phyloP scores from a whole-genome alignment of 2,113 vertebrate species.

The Colinus virginianus region DNA sequence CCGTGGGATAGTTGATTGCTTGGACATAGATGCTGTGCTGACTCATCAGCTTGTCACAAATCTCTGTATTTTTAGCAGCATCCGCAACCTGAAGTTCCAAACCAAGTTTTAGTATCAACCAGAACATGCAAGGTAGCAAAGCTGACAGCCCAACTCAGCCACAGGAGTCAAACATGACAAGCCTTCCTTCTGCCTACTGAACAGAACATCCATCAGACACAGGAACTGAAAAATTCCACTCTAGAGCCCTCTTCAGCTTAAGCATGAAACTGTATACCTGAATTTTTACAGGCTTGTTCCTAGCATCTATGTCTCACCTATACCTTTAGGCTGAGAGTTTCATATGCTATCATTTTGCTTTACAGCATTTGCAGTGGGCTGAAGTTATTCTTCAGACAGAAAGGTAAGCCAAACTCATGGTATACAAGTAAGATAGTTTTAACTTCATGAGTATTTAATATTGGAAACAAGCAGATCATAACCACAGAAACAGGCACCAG shows the following conservation, averaged over 20 bases:
- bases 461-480: rapidly evolving
- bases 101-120: not conserved
- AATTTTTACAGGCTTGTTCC: not conserved
- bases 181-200: not conserved
- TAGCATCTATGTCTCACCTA: not conserved
- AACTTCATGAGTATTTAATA: not conserved
- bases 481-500: rapidly evolving
- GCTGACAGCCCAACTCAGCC: not conserved
- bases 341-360: not conserved
- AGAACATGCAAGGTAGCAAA: not conserved
- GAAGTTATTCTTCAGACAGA: not conserved
- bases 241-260: not conserved
- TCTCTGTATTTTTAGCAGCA: slow-evolving; percentile 92
- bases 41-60: slow-evolving; percentile 94
- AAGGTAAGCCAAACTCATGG: not conserved
- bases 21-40: slow-evolving; percentile 95
- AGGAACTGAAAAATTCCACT: not conserved
- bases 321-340: not conserved
- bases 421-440: not conserved
- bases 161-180: not conserved
- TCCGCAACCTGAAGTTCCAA: slow-evolving; percentile 84
- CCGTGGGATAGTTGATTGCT: slow-evolving; percentile 97
- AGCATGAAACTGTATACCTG: not conserved
- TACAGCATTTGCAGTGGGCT: not conserved
- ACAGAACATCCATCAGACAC: rapidly evolving